Evolutionary conservation across 2,888 invertebrate genomes (phyloP), one percentile per base, ranked within the genome.

Genomic region (Baccha elongata): DNA sequence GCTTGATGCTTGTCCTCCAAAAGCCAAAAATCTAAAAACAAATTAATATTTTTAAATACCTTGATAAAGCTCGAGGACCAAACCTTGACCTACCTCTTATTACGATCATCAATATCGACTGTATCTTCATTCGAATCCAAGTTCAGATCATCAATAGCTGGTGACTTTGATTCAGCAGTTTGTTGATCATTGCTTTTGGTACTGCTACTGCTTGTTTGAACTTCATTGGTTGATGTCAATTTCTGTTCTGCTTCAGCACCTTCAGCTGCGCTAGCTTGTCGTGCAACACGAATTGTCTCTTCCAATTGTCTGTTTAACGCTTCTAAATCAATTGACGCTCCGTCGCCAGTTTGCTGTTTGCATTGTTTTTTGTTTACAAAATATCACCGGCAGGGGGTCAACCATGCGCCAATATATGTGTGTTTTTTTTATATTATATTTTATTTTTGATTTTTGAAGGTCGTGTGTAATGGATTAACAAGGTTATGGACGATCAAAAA

Each of bases 81-180:
- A 42, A 15, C 19, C 83, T 92, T 32, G 40, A 46, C 65, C 13
- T 86, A 90, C 90, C 96, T 93, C 91, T 96, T 97, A 91, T 96
- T 95, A 88, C 96, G 93, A 90, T 95, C 95, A 89, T 95, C 95
- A 88, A 96, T 94, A 87, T 94, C 94, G 87, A 91, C 96, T 85
- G 93, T 93, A 87, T 91, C 92, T 86, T 95, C 95, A 69, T 93
- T 92, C 87, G 95, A 94, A 85, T 94, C 94, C 86, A 95, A 91
- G 3, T 93, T 92, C 87, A 95, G 93, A 88, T 95, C 94, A 87
- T 94, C 94, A 85, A 95, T 93, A 87, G 92, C 92, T 78, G 94
- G 93, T 62, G 92, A 91, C 87, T 93, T 93, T 86, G 93, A 93
- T 87, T 93, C 93, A 58, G 94, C 93, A 21, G 93, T 92, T 55